Evolutionary conservation across 2,888 invertebrate species (phyloP).

Genomic region (Rambutsinella grinnellia): DNA sequence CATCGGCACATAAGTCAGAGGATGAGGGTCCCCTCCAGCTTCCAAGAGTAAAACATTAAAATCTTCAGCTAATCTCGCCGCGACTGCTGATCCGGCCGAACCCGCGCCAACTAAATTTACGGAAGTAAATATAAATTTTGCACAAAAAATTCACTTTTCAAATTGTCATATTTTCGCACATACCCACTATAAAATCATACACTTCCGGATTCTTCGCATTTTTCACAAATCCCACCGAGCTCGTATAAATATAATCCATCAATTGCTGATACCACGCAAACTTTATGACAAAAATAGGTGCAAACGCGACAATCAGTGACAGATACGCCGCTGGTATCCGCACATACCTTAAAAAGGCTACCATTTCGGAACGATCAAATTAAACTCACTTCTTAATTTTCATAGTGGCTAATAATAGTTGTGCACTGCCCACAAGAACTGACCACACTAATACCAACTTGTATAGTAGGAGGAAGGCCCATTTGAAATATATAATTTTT

Average conservation of each 20-base stretch:
- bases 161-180: not conserved
- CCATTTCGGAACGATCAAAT: not conserved
- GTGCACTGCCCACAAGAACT: too few species aligned
- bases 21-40: conserved; percentile 54
- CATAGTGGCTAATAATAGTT: too few species aligned
- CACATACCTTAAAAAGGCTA: not conserved
- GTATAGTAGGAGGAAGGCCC: not conserved
- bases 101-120: conserved; percentile 45
- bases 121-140: too few species aligned
- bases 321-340: not conserved
- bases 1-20: conserved; percentile 32
- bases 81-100: conserved; percentile 17
- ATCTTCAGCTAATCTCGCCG: conserved; percentile 17
- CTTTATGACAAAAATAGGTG: not conserved
- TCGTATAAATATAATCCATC: conserved; percentile 18
- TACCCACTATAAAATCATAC: conserved; percentile 39
- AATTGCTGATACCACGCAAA: conserved; percentile 40
- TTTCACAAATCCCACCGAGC: conserved; percentile 1
- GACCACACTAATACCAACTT: not conserved
- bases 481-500: not conserved
- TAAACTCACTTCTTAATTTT: not conserved
- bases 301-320: not conserved
- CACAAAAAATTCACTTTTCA: too few species aligned
- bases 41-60: conserved; percentile 31
- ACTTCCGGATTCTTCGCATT: conserved; percentile 9